phyloP scores from a whole-genome alignment of 1,140 invertebrate genomes.

The Stenopsyche tienmushanensis region DNA sequence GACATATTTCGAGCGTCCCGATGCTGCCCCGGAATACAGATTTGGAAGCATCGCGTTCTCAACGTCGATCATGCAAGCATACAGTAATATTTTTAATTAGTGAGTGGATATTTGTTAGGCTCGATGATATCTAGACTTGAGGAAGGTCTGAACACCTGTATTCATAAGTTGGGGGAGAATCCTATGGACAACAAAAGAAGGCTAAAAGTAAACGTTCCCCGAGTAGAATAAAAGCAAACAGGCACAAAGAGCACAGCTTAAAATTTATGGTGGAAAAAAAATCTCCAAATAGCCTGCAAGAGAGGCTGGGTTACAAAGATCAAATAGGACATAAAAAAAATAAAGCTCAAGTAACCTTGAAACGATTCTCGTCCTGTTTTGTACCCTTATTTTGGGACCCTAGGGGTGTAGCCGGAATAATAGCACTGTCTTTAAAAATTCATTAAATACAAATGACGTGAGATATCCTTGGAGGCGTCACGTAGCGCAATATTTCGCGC shows the following conservation, averaged over 20 bases:
- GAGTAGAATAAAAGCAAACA: slow-evolving; percentile 5
- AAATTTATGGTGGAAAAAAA: too few relatives aligned
- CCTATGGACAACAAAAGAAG: not conserved
- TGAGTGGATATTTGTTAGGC: too few relatives aligned
- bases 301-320: slow-evolving; percentile 1
- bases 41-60: too few relatives aligned
- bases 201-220: not conserved
- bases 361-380: slow-evolving; percentile 17
- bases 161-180: not conserved
- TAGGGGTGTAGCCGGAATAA: not conserved
- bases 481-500: too few relatives aligned
- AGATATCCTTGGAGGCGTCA: too few relatives aligned
- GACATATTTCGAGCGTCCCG: too few relatives aligned
- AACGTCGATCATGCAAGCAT: too few relatives aligned
- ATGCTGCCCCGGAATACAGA: too few relatives aligned
- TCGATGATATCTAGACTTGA: too few relatives aligned
- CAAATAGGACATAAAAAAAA: slow-evolving; percentile 13
- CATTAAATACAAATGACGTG: too few relatives aligned
- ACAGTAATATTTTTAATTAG: too few relatives aligned
- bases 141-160: slow-evolving; percentile 5
- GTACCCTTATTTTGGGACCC: slow-evolving; percentile 9
- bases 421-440: too few relatives aligned
- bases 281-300: slow-evolving; percentile 4
- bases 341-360: slow-evolving; percentile 22
- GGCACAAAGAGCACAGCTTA: not conserved